Evolutionary conservation across 2,888 invertebrate species (phyloP).

Genomic region (Scrobipalpa atriplicella): DNA sequence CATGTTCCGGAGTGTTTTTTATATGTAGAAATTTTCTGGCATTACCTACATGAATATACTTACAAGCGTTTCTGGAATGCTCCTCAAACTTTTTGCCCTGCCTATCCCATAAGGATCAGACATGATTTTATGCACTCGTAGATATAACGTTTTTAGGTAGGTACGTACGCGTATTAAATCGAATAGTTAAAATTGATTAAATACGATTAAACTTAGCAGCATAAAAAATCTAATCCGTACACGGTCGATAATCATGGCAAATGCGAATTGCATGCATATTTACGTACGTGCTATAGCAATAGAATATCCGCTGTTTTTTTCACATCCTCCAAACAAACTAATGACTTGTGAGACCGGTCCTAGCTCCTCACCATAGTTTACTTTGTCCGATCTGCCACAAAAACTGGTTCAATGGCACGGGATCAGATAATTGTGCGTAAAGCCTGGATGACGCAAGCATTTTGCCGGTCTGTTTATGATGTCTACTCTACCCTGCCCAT

Average conservation of each 20-base stretch:
- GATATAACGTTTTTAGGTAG: too few species aligned
- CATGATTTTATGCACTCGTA: too few species aligned
- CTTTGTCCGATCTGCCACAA: conserved; percentile 2
- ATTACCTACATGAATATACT: too few species aligned
- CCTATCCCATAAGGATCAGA: too few species aligned
- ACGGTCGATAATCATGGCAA: conserved; percentile 3
- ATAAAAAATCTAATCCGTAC: background rate
- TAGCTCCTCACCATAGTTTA: background rate
- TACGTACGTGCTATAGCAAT: conserved; percentile 2
- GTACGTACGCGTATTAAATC: background rate
- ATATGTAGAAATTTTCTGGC: too few species aligned
- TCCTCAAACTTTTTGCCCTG: too few species aligned
- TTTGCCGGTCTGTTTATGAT: conserved; percentile 27
- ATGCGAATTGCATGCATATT: background rate
- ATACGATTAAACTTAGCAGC: background rate
- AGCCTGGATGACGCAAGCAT: conserved; percentile 30
- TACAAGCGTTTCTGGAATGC: too few species aligned
- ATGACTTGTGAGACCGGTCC: conserved; percentile 17
- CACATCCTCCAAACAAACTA: background rate
- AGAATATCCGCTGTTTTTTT: conserved; percentile 16
- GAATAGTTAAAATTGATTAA: background rate
- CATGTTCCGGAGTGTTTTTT: too few species aligned
- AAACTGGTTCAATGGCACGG: conserved; percentile 31
- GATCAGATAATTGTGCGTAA: conserved; percentile 31
- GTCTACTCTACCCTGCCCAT: background rate